Conservation (phyloP, 2,888 invertebrate genomes). For the Acanthopleura granulata region DNA sequence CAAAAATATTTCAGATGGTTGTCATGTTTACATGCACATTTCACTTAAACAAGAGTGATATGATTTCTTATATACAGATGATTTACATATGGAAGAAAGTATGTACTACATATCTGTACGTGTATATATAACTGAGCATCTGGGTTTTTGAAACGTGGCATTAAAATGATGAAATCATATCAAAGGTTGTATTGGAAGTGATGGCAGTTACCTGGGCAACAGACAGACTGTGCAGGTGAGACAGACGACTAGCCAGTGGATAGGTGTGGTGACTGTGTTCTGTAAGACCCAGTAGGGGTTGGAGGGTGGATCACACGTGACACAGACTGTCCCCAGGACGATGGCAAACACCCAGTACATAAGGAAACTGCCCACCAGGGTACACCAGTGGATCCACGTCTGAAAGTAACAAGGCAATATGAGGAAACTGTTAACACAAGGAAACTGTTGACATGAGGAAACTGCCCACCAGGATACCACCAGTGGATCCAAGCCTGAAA, state of each 20-base stretch:
- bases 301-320: constrained; percentile 85
- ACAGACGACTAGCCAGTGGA: constrained; percentile 86
- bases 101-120: too few relatives aligned
- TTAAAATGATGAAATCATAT: background rate
- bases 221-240: constrained; percentile 82
- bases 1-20: too few relatives aligned
- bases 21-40: too few relatives aligned
- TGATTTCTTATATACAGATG: too few relatives aligned
- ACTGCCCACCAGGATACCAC: constrained; percentile 74
- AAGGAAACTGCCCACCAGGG: constrained; percentile 77
- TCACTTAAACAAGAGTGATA: too few relatives aligned
- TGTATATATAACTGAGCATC: background rate
- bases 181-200: background rate
- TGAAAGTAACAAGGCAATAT: constrained; percentile 29
- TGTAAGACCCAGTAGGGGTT: constrained; percentile 91
- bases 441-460: constrained; percentile 83
- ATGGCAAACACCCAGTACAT: constrained; percentile 86
- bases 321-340: constrained; percentile 85
- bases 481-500: constrained; percentile 62
- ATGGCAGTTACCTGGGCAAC: constrained; percentile 53
- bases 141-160: background rate
- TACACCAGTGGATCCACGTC: constrained; percentile 62
- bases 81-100: too few relatives aligned
- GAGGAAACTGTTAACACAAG: too few relatives aligned
- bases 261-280: constrained; percentile 79